phyloP scores from a whole-genome alignment of 2,888 invertebrate genomes.

The Nomada fabriciana region DNA sequence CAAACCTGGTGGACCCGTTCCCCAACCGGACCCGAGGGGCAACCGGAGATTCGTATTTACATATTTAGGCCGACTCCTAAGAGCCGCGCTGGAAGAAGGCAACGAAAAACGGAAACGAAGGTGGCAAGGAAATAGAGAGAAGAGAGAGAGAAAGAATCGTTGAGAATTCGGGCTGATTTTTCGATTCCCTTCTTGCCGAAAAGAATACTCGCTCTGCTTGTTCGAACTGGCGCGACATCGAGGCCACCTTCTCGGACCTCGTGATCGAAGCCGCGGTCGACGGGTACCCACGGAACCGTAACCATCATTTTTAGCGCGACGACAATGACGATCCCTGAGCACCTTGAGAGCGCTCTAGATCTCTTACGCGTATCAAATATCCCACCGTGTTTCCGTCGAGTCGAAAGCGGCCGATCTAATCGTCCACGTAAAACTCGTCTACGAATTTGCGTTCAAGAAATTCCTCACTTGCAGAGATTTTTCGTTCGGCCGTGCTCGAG shows the following conservation, averaged over 20 bases:
- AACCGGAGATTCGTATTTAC: slow-evolving; percentile 60
- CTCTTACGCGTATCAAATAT: background rate
- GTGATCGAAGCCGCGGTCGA: slow-evolving; percentile 11
- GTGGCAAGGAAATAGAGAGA: slow-evolving; percentile 18
- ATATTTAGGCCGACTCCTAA: slow-evolving; percentile 65
- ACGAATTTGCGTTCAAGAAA: background rate
- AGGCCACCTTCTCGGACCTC: slow-evolving; percentile 24
- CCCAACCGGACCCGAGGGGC: background rate
- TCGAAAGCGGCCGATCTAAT: too few relatives aligned
- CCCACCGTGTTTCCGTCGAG: background rate
- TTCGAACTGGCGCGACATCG: background rate
- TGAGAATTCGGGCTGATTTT: slow-evolving; percentile 49
- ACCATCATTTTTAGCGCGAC: slow-evolving; percentile 28
- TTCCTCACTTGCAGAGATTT: slow-evolving; percentile 16
- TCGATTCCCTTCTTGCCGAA: slow-evolving; percentile 31
- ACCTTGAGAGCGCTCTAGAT: slow-evolving; percentile 15
- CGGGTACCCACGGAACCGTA: slow-evolving; percentile 35
- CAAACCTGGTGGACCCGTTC: background rate
- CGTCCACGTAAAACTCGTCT: too few relatives aligned
- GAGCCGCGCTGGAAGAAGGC: slow-evolving; percentile 10
- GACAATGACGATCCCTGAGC: background rate
- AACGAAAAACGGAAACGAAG: slow-evolving; percentile 10
- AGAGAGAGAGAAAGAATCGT: slow-evolving; percentile 1
- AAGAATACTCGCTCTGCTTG: too few relatives aligned
- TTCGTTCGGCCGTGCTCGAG: slow-evolving; percentile 23